Evolutionary conservation across 2,113 vertebrate species (phyloP).

Genomic region (Parus major): DNA sequence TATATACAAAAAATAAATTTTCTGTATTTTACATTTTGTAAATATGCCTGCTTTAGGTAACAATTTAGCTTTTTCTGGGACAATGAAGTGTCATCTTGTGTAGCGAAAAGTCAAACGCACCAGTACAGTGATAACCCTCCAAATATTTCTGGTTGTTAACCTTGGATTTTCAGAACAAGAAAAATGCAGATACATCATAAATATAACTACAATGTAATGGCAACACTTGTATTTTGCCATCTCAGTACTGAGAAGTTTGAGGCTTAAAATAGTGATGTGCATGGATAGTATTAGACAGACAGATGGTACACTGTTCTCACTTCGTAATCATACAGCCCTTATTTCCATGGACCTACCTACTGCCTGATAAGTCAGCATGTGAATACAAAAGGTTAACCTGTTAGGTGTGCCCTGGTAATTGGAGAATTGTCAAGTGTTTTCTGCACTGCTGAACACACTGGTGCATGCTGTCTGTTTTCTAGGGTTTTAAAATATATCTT

Average conservation of each 20-base stretch:
- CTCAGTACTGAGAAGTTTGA: not conserved
- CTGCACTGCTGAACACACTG: not conserved
- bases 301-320: slow-evolving; percentile 23
- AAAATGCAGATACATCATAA: not conserved
- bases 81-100: not conserved
- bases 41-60: not conserved
- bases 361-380: not conserved
- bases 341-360: not conserved
- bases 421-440: not conserved
- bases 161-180: not conserved
- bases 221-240: not conserved
- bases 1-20: not conserved
- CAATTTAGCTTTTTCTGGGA: not conserved
- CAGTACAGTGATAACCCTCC: not conserved
- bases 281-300: not conserved
- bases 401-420: not conserved
- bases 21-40: not conserved
- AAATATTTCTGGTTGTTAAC: not conserved
- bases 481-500: not conserved
- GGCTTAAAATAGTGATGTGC: slow-evolving; percentile 12
- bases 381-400: slow-evolving; percentile 7
- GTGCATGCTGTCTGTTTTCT: not conserved
- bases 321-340: not conserved
- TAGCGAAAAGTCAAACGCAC: not conserved
- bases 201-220: not conserved